Percentiles rank a stretch among this genome's conserved stretches.
These are phyloP conservation scores for Holotrichia oblita DNA, from an alignment of 1,140 invertebrate genomes.

Conservation along the genomic window DNA sequence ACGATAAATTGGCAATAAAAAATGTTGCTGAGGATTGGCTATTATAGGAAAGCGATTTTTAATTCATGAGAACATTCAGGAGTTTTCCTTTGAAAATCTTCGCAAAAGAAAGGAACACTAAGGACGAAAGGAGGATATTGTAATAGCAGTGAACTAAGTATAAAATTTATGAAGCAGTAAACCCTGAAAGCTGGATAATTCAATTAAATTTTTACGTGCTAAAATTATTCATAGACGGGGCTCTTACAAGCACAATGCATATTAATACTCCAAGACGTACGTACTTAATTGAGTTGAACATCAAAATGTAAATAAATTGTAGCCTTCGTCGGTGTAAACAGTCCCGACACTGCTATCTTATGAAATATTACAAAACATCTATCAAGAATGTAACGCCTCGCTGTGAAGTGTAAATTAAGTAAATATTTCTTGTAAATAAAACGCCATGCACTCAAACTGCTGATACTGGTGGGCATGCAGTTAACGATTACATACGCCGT, in stretches of 20 bases:
- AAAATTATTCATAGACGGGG: too few relatives aligned
- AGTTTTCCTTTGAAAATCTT: too few relatives aligned
- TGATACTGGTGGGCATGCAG: background rate
- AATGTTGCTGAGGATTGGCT: too few relatives aligned
- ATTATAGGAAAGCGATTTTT: too few relatives aligned
- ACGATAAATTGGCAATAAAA: too few relatives aligned
- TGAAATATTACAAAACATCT: slow-evolving; percentile 15
- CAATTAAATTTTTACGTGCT: too few relatives aligned
- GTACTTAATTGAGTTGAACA: background rate
- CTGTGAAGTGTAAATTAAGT: background rate
- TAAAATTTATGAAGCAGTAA: too few relatives aligned
- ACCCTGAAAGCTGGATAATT: too few relatives aligned
- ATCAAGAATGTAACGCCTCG: slow-evolving; percentile 5
- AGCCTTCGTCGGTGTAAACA: background rate
- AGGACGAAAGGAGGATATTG: too few relatives aligned
- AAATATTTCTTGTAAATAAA: slow-evolving; percentile 7
- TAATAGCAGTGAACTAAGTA: too few relatives aligned
- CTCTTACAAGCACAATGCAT: background rate
- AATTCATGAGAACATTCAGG: too few relatives aligned
- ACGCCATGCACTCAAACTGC: background rate
- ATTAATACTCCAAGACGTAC: background rate
- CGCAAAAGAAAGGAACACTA: too few relatives aligned
- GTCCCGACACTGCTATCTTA: background rate
- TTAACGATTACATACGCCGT: background rate
- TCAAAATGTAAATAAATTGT: background rate